These are phyloP conservation scores for Phania funesta DNA, from an alignment of 2,888 invertebrate genomes.

Conservation along the genomic window DNA sequence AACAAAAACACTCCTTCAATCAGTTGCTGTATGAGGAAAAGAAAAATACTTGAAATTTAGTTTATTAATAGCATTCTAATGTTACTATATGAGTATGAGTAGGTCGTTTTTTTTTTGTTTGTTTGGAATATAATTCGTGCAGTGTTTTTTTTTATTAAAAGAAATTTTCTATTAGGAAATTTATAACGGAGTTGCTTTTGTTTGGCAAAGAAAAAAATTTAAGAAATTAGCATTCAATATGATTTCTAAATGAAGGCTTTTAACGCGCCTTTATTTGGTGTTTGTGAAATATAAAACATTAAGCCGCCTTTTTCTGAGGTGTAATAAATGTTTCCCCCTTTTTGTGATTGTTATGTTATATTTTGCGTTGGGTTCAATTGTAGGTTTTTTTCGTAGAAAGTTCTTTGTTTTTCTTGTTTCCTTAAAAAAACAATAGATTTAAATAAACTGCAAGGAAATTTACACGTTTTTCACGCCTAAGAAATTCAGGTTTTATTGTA, in stretches of 20 bases:
- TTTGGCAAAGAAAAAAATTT: slow-evolving; percentile 51
- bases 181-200: slow-evolving; percentile 40
- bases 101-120: slow-evolving; percentile 2
- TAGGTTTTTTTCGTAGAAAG: not conserved
- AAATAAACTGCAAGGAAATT: slow-evolving; percentile 9
- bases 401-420: not conserved
- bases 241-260: slow-evolving; percentile 67
- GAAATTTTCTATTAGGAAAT: slow-evolving; percentile 67
- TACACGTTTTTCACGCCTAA: slow-evolving; percentile 6
- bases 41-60: slow-evolving; percentile 26
- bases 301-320: slow-evolving; percentile 51
- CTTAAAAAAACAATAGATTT: no score
- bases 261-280: no score
- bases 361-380: not conserved
- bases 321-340: slow-evolving; percentile 46
- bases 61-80: slow-evolving; percentile 60
- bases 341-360: not conserved
- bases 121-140: slow-evolving; percentile 65
- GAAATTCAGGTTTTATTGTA: not conserved
- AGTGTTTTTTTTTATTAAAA: slow-evolving; percentile 30
- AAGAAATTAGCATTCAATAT: slow-evolving; percentile 76
- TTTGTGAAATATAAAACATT: slow-evolving; percentile 24
- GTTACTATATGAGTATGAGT: slow-evolving; percentile 14
- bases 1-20: slow-evolving; percentile 63
- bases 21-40: slow-evolving; percentile 42